Evolutionary conservation across 2,888 invertebrate genomes (phyloP).

Genomic region (Parasteatoda lunata): DNA sequence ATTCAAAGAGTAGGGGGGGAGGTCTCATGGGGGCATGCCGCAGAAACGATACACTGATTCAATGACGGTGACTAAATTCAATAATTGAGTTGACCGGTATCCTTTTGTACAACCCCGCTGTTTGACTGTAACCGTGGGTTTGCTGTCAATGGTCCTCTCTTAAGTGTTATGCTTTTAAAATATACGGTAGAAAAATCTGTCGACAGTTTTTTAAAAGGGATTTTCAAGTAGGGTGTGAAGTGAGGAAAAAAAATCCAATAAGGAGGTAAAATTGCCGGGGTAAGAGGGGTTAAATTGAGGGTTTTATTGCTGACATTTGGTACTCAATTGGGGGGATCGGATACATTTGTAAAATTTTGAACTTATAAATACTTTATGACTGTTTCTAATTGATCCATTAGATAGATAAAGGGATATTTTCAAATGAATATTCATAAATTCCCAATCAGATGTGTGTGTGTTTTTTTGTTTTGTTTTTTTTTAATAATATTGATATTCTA

Average conservation of each 20-base stretch:
- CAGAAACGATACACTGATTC: constrained; percentile 65
- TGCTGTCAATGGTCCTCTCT: constrained; percentile 7
- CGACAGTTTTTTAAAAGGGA: constrained; percentile 6
- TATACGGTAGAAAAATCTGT: constrained; percentile 51
- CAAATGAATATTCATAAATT: too few relatives aligned
- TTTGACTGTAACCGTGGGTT: background rate
- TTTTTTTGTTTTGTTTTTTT: too few relatives aligned
- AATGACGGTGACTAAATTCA: constrained; percentile 48
- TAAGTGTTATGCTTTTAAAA: constrained; percentile 38
- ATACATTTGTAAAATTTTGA: too few relatives aligned
- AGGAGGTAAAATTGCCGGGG: background rate
- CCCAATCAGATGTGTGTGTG: too few relatives aligned
- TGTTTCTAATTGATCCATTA: too few relatives aligned
- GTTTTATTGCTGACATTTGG: background rate
- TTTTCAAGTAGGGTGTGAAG: background rate
- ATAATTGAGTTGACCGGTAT: constrained; percentile 41
- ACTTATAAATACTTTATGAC: too few relatives aligned
- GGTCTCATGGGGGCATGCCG: constrained; percentile 23
- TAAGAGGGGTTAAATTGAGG: background rate
- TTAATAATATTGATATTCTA: too few relatives aligned
- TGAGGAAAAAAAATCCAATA: background rate
- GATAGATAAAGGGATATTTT: too few relatives aligned
- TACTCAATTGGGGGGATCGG: background rate
- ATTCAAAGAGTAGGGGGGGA: background rate
- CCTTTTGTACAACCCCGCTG: background rate